Evolutionary conservation across 2,888 invertebrate genomes (phyloP).

Genomic region (Eurytoma adleriae): DNA sequence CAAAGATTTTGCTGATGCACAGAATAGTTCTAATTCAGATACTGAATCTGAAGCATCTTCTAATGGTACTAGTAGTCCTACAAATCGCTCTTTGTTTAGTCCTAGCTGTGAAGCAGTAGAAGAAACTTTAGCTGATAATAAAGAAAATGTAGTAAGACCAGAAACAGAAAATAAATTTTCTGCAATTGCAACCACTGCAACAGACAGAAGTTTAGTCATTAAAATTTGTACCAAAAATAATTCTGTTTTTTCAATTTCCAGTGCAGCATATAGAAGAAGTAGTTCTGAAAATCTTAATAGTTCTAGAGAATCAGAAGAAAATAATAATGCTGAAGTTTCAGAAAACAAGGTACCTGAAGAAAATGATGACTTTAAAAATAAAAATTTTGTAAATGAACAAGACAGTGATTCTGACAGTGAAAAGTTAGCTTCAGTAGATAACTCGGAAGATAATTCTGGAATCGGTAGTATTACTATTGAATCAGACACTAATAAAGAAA

Average conservation of each 20-base stretch:
- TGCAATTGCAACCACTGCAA: constrained; percentile 64
- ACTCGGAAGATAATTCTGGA: constrained; percentile 60
- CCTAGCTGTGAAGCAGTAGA: constrained; percentile 61
- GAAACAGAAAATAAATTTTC: constrained; percentile 66
- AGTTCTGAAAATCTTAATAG: constrained; percentile 59
- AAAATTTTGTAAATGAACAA: constrained; percentile 61
- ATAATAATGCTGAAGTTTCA: constrained; percentile 67
- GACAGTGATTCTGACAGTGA: constrained; percentile 71
- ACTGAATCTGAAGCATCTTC: constrained; percentile 56
- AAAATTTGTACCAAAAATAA: constrained; percentile 74
- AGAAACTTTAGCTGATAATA: constrained; percentile 56
- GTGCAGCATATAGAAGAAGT: constrained; percentile 58
- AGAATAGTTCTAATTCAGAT: constrained; percentile 52
- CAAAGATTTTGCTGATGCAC: constrained; percentile 55
- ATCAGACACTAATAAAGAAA: constrained; percentile 28
- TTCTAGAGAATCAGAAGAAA: constrained; percentile 67
- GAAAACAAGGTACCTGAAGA: constrained; percentile 44
- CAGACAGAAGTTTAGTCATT: constrained; percentile 72
- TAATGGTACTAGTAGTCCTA: constrained; percentile 60
- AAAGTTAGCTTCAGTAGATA: constrained; percentile 66
- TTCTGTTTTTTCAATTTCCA: constrained; percentile 70
- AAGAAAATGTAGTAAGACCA: constrained; percentile 77
- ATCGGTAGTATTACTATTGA: constrained; percentile 21
- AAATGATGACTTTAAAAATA: constrained; percentile 59
- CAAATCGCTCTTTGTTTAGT: constrained; percentile 63